Evolutionary conservation across 2,888 invertebrate species (phyloP).

Genomic region (Cyaniris semiargus): DNA sequence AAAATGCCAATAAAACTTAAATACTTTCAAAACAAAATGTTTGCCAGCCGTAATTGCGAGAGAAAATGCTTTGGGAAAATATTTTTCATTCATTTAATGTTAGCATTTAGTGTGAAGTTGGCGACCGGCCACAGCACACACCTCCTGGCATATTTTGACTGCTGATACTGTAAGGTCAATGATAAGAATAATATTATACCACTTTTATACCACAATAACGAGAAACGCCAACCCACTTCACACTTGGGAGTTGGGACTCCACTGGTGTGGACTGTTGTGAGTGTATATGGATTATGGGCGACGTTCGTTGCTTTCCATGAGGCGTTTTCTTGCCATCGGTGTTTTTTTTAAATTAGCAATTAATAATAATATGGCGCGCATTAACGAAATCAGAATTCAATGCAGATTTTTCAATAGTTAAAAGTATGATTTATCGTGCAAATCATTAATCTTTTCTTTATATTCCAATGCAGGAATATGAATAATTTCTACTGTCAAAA

Average conservation of each 20-base stretch:
- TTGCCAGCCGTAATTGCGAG: conserved; percentile 15
- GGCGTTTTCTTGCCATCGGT: too few species aligned
- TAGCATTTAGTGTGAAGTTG: background rate
- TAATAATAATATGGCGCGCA: too few species aligned
- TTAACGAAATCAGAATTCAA: too few species aligned
- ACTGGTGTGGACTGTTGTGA: too few species aligned
- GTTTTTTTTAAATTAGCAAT: too few species aligned
- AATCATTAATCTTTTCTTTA: too few species aligned
- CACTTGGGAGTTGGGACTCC: too few species aligned
- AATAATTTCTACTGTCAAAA: conserved; percentile 12
- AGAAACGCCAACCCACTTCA: background rate
- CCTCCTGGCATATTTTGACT: background rate
- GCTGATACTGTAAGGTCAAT: background rate
- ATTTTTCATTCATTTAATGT: conserved; percentile 21
- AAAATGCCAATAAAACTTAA: conserved; percentile 22
- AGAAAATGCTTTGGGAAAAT: conserved; percentile 4
- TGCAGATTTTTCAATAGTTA: too few species aligned
- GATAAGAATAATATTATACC: background rate
- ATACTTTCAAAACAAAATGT: conserved; percentile 20
- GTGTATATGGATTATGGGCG: too few species aligned
- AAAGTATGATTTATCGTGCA: too few species aligned
- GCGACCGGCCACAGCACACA: conserved; percentile 1
- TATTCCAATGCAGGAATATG: too few species aligned
- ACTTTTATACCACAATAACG: background rate
- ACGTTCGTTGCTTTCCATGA: too few species aligned